phyloP scores from a whole-genome alignment of 1,140 invertebrate genomes.

The Ectropis grisescens region DNA sequence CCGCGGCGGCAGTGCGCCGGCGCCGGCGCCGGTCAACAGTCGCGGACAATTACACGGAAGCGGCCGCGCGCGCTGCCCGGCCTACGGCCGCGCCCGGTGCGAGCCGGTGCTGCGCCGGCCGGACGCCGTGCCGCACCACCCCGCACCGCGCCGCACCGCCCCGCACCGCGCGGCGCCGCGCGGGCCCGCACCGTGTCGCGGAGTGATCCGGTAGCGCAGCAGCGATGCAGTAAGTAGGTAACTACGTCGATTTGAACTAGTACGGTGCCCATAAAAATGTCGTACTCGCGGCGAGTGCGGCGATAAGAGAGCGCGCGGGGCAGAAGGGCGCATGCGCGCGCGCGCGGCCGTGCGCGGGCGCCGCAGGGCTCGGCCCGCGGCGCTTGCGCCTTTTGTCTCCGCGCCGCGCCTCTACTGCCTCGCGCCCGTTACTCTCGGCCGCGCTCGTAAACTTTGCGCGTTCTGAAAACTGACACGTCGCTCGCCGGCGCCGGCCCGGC shows the following conservation, averaged over 20 bases:
- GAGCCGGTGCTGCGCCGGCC: conserved; percentile 4
- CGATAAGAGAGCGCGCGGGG: conserved; percentile 8
- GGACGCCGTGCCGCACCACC: conserved; percentile 5
- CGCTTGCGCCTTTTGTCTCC: neutral
- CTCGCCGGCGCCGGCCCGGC: neutral
- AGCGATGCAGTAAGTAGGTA: too few species aligned
- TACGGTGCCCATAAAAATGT: conserved; percentile 13
- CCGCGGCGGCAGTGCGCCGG: conserved; percentile 9
- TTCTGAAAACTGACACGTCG: neutral
- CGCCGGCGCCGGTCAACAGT: conserved; percentile 30
- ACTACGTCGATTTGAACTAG: conserved; percentile 11
- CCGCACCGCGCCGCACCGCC: too few species aligned
- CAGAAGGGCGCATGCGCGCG: conserved; percentile 1
- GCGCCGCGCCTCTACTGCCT: too few species aligned
- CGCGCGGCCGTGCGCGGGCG: neutral
- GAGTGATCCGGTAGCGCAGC: too few species aligned
- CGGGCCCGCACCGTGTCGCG: conserved; percentile 1
- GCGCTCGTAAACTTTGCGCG: neutral
- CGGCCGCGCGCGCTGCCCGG: conserved; percentile 16
- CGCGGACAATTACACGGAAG: conserved; percentile 48
- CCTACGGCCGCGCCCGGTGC: conserved; percentile 19
- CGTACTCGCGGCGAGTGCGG: conserved; percentile 8
- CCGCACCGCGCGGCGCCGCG: neutral
- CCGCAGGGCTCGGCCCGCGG: neutral
- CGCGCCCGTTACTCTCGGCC: too few species aligned